These are phyloP conservation scores for Euproctis similis DNA, from an alignment of 2,888 invertebrate species.

Conservation along the genomic window DNA sequence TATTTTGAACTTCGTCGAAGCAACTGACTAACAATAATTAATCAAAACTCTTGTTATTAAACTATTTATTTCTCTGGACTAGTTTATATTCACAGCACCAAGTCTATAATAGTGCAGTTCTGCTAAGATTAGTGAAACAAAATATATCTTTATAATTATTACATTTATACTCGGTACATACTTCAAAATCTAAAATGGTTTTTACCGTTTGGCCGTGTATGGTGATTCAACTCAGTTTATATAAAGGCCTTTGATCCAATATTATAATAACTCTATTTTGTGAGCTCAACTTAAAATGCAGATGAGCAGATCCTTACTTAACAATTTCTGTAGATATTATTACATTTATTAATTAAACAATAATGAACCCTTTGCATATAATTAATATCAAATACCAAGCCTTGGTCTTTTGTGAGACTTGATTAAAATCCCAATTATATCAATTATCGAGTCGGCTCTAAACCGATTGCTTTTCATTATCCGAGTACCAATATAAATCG, in stretches of 20 bases:
- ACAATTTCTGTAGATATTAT: constrained; percentile 4
- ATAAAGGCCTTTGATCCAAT: not conserved
- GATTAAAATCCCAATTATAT: constrained; percentile 22
- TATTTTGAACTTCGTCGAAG: too few species aligned
- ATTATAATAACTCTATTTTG: not conserved
- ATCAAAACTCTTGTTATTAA: too few species aligned
- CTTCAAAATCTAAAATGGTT: too few species aligned
- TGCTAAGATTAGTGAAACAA: too few species aligned
- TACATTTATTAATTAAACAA: constrained; percentile 13
- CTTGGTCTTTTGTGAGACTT: constrained; percentile 9
- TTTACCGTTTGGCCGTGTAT: too few species aligned
- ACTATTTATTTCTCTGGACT: too few species aligned
- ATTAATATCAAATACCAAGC: constrained; percentile 17
- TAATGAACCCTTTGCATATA: constrained; percentile 1
- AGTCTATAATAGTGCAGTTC: too few species aligned
- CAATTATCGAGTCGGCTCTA: constrained; percentile 16
- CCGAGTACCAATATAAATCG: not conserved
- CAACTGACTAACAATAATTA: too few species aligned
- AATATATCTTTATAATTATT: too few species aligned
- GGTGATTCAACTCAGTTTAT: too few species aligned
- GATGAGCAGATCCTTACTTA: not conserved
- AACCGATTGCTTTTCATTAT: constrained; percentile 13
- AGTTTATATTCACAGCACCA: too few species aligned
- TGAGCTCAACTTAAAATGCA: not conserved
- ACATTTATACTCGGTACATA: too few species aligned